phyloP scores from a whole-genome alignment of 2,888 invertebrate species.

The Oscheius myriophilus region DNA sequence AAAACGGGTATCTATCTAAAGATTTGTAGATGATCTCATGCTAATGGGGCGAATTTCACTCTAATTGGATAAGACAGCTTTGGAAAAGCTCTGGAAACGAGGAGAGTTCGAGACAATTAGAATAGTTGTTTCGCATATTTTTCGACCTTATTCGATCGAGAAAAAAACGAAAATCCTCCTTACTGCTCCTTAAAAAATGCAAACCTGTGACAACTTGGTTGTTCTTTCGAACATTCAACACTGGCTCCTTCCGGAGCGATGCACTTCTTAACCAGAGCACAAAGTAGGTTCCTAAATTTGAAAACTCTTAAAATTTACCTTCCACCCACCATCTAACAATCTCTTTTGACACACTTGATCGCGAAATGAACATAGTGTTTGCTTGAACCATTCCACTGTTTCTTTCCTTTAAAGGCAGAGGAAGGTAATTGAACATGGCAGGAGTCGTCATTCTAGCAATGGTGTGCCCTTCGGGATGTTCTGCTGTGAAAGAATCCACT shows the following conservation, averaged over 20 bases:
- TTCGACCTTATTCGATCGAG: too few relatives aligned
- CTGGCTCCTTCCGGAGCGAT: constrained; percentile 8
- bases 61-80: too few relatives aligned
- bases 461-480: constrained; percentile 24
- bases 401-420: constrained; percentile 9
- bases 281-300: constrained; percentile 12
- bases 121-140: too few relatives aligned
- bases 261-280: constrained; percentile 11
- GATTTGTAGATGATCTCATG: too few relatives aligned
- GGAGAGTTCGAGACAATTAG: too few relatives aligned
- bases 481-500: constrained; percentile 14
- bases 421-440: constrained; percentile 19
- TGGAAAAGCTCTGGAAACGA: too few relatives aligned
- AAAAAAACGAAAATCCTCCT: too few relatives aligned
- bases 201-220: neutral
- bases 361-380: constrained; percentile 16
- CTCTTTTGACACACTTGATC: constrained; percentile 3
- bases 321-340: constrained; percentile 15
- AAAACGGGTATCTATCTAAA: too few relatives aligned
- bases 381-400: constrained; percentile 22
- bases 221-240: too few relatives aligned
- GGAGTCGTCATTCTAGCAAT: neutral
- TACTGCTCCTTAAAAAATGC: too few relatives aligned
- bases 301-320: too few relatives aligned
- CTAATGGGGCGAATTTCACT: too few relatives aligned